Conservation (phyloP, 2,888 invertebrate genomes). For the Glaucopsyche alexis region DNA sequence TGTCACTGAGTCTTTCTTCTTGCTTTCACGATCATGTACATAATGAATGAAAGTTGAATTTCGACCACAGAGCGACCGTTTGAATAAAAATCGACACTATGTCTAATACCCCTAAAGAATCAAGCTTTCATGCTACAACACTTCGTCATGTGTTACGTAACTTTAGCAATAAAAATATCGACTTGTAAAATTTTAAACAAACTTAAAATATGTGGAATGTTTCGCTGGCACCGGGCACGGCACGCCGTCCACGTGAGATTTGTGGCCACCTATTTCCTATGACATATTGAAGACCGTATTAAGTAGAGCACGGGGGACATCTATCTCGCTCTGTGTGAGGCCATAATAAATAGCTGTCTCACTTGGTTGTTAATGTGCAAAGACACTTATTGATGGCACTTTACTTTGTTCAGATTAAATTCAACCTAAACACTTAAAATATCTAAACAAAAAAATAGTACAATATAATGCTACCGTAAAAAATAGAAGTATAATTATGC, state of each 20-base stretch:
- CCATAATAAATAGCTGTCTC: slow-evolving; percentile 21
- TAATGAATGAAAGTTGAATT: no score
- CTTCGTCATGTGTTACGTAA: not conserved
- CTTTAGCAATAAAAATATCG: slow-evolving; percentile 4
- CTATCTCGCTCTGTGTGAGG: slow-evolving; percentile 29
- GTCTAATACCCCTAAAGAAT: not conserved
- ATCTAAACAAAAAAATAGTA: no score
- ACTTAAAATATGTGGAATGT: slow-evolving; percentile 25
- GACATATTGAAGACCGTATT: slow-evolving; percentile 32
- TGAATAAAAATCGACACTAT: no score
- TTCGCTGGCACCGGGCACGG: slow-evolving; percentile 31
- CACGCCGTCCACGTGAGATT: slow-evolving; percentile 17
- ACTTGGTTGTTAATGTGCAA: slow-evolving; percentile 3
- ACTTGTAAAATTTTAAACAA: slow-evolving; percentile 22
- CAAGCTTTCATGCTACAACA: not conserved
- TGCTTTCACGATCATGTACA: no score
- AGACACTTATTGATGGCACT: not conserved
- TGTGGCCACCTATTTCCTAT: slow-evolving; percentile 18
- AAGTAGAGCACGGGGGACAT: slow-evolving; percentile 28
- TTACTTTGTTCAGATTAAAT: not conserved
- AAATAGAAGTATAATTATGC: no score
- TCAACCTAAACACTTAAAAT: no score
- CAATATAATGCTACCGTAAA: no score
- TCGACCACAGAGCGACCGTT: no score
- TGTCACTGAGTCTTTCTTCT: no score